Conservation (phyloP, 2,113 vertebrate genomes). For the Pampusana beccarii region DNA sequence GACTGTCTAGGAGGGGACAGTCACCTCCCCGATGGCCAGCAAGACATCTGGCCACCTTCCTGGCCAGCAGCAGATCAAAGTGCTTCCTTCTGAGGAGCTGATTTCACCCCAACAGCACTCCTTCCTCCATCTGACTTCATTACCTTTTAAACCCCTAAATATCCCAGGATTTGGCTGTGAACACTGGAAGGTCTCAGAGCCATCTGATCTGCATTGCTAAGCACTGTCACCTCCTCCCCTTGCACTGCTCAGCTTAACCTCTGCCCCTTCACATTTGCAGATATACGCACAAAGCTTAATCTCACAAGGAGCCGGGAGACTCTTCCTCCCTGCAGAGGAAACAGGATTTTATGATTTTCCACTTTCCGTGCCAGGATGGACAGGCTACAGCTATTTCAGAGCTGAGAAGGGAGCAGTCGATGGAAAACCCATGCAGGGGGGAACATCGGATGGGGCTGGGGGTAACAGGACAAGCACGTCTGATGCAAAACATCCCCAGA, state of each 20-base stretch:
- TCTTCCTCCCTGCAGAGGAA: neutral
- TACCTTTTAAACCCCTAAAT: neutral
- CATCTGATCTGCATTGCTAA: neutral
- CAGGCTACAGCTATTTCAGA: accelerated
- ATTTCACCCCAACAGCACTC: neutral
- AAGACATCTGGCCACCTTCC: neutral
- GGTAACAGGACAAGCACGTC: accelerated
- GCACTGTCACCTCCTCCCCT: neutral
- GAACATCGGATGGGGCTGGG: neutral
- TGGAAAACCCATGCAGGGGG: accelerated
- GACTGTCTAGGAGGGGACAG: neutral
- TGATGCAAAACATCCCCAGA: neutral
- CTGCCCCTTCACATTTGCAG: constrained; percentile 14
- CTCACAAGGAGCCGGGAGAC: neutral
- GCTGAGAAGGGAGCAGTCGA: neutral
- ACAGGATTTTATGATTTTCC: neutral
- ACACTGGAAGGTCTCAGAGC: neutral
- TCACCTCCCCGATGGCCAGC: neutral
- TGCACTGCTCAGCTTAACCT: neutral
- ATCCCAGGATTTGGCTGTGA: neutral
- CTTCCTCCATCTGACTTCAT: neutral
- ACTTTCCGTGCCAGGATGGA: accelerated
- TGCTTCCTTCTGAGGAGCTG: neutral
- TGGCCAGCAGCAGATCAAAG: neutral
- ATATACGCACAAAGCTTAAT: neutral